Evolutionary conservation across 2,888 invertebrate genomes (phyloP).

Genomic region (Amphipyra tragopoginis): DNA sequence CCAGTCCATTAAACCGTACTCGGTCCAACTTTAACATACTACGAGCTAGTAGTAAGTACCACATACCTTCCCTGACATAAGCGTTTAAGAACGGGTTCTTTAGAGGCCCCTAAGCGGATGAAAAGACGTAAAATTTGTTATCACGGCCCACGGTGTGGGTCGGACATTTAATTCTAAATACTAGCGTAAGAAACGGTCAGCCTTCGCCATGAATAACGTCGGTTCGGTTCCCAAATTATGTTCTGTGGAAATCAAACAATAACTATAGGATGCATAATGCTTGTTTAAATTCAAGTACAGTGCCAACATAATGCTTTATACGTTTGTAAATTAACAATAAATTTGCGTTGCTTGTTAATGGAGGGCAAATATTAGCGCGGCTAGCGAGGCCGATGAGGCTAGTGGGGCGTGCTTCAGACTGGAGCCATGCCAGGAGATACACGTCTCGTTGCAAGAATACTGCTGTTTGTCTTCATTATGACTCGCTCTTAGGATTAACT

Average conservation of each 20-base stretch:
- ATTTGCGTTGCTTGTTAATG: slow-evolving; percentile 65
- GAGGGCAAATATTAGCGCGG: slow-evolving; percentile 67
- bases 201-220: neutral
- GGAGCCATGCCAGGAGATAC: slow-evolving; percentile 69
- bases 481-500: slow-evolving; percentile 56
- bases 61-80: slow-evolving; percentile 25
- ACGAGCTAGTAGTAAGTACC: slow-evolving; percentile 12
- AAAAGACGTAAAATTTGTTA: slow-evolving; percentile 38
- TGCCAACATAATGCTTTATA: slow-evolving; percentile 59
- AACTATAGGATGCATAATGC: slow-evolving; percentile 22
- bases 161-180: slow-evolving; percentile 27
- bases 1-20: slow-evolving; percentile 37
- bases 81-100: slow-evolving; percentile 40
- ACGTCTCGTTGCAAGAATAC: slow-evolving; percentile 64
- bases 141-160: slow-evolving; percentile 18
- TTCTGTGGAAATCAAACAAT: slow-evolving; percentile 32
- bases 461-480: slow-evolving; percentile 75
- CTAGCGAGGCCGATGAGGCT: slow-evolving; percentile 49
- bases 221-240: slow-evolving; percentile 12
- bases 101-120: slow-evolving; percentile 38
- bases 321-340: slow-evolving; percentile 66
- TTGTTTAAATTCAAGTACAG: slow-evolving; percentile 45
- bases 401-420: slow-evolving; percentile 58
- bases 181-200: slow-evolving; percentile 8
- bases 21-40: slow-evolving; percentile 31